Percentiles rank a stretch among this genome's conserved stretches.
These are phyloP conservation scores for Nasonia longicornis DNA, from an alignment of 1,140 invertebrate species.

Conservation along the genomic window DNA sequence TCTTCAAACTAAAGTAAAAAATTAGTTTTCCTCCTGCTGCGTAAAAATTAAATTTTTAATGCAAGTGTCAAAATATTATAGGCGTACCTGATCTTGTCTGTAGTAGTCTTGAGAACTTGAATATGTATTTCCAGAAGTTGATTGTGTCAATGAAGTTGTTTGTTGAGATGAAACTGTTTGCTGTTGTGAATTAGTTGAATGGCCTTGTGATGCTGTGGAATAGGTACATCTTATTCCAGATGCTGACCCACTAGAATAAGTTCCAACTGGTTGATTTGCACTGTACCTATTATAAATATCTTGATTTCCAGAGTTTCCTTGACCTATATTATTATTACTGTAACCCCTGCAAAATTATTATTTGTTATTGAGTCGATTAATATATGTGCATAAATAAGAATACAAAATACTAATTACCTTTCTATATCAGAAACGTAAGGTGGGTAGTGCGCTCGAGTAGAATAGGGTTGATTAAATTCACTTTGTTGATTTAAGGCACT, in stretches of 20 bases:
- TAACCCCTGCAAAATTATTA: constrained; percentile 62
- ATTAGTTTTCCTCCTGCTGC: neutral
- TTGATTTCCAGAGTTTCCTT: constrained; percentile 62
- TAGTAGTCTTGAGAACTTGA: constrained; percentile 68
- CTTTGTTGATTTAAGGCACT: constrained; percentile 64
- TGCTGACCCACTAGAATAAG: constrained; percentile 59
- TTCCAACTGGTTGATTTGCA: constrained; percentile 60
- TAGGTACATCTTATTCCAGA: constrained; percentile 61
- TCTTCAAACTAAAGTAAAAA: neutral
- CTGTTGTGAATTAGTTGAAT: constrained; percentile 62
- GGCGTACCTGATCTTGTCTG: constrained; percentile 63
- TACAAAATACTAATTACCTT: constrained; percentile 64
- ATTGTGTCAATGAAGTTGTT: constrained; percentile 62
- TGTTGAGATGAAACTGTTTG: constrained; percentile 57
- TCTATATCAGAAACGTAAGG: constrained; percentile 80
- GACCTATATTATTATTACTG: constrained; percentile 64
- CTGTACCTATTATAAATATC: constrained; percentile 67
- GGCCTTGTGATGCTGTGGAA: constrained; percentile 61
- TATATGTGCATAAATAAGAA: constrained; percentile 35
- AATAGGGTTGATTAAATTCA: constrained; percentile 71
- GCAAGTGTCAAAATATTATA: neutral
- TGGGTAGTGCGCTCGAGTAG: constrained; percentile 76
- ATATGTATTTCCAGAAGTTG: constrained; percentile 61
- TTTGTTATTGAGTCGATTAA: neutral
- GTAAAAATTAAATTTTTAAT: too few relatives aligned